Conservation (phyloP, 2,797 vertebrate species). For the Hapalemur alaotrensis region DNA sequence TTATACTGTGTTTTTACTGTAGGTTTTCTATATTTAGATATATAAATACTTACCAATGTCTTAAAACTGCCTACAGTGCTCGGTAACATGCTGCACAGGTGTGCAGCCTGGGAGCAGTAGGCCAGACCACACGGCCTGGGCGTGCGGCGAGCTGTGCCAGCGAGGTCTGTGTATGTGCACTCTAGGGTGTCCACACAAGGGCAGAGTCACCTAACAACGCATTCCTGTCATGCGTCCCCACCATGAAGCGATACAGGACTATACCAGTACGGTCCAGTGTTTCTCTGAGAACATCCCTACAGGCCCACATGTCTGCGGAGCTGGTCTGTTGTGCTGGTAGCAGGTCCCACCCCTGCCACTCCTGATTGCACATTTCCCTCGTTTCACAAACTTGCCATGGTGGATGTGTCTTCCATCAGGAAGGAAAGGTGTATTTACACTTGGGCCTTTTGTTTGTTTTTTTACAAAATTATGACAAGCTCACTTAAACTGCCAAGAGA, state of each 20-base stretch:
- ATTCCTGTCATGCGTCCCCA: not conserved
- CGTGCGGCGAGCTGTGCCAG: not conserved
- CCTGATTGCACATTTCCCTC: too few species aligned
- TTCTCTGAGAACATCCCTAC: too few species aligned
- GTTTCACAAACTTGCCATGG: not conserved
- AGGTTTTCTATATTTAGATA: not conserved
- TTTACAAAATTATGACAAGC: not conserved
- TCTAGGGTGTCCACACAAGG: too few species aligned
- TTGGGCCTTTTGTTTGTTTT: not conserved
- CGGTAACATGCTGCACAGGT: not conserved
- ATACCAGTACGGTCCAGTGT: not conserved
- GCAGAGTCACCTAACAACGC: not conserved
- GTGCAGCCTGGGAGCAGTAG: not conserved
- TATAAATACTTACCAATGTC: not conserved
- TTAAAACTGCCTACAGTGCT: not conserved
- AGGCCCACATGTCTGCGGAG: rapidly evolving
- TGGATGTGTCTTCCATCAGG: rapidly evolving
- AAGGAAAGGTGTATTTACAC: not conserved
- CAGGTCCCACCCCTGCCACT: not conserved
- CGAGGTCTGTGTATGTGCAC: not conserved
- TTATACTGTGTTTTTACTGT: not conserved
- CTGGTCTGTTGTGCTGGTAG: rapidly evolving
- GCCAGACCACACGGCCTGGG: not conserved
- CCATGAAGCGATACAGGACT: not conserved
- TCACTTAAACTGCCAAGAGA: not conserved